phyloP scores from a whole-genome alignment of 2,113 vertebrate genomes.

The Nycticebus coucang region DNA sequence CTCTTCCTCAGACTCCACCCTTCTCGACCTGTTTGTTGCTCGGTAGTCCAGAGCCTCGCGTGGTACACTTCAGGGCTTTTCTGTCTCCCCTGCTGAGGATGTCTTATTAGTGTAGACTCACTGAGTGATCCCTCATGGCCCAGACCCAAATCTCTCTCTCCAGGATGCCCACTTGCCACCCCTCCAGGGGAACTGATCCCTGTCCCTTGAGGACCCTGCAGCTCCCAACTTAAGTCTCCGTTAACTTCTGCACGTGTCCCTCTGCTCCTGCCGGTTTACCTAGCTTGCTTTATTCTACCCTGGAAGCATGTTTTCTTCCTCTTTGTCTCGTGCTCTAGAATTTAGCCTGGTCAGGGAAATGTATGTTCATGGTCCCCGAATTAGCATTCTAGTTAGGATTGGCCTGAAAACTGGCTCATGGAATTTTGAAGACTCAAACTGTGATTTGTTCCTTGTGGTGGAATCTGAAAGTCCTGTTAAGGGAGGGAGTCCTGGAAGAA shows the following conservation, averaged over 20 bases:
- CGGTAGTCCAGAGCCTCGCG: background rate
- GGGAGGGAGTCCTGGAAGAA: background rate
- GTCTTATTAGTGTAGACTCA: background rate
- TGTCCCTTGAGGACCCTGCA: background rate
- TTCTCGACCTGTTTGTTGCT: background rate
- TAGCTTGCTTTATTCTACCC: background rate
- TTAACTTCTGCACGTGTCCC: background rate
- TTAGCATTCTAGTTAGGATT: background rate
- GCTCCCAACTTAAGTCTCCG: background rate
- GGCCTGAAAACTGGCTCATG: background rate
- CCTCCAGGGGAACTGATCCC: background rate
- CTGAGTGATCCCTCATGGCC: background rate
- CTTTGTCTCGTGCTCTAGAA: background rate
- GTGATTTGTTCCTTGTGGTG: background rate
- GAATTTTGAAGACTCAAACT: background rate
- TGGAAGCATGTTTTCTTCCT: background rate
- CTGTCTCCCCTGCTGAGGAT: background rate
- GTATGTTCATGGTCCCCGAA: background rate
- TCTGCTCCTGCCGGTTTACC: background rate
- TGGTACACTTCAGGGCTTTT: background rate
- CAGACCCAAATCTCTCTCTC: background rate
- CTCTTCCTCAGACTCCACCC: background rate
- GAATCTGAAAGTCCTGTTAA: background rate
- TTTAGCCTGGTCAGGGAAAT: background rate
- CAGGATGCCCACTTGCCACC: background rate